A percentile compares a stretch with the other conserved stretches of the same genome.
Conservation (phyloP, 2,797 vertebrate species). For the Macroramphosus scolopax region DNA sequence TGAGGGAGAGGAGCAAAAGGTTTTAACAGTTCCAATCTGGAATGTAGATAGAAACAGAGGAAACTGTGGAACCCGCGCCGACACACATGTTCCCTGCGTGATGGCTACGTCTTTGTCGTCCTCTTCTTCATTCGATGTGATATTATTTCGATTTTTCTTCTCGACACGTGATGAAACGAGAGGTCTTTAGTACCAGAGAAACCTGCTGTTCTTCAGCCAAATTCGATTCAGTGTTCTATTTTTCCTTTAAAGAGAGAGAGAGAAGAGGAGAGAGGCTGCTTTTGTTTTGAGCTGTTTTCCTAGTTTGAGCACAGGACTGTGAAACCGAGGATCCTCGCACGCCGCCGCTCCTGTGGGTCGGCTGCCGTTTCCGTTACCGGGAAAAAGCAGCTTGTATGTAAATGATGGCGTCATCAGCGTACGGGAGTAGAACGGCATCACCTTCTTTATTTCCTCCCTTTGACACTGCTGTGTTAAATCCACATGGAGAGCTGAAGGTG, state of each 20-base stretch:
- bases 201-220: constrained; percentile 74
- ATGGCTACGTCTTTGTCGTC: constrained; percentile 26
- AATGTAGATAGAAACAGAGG: constrained; percentile 84
- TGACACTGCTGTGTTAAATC: too few species aligned
- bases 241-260: constrained; percentile 60
- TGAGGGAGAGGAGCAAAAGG: constrained; percentile 44
- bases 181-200: constrained; percentile 83
- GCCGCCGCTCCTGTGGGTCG: constrained; percentile 65
- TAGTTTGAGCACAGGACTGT: constrained; percentile 63
- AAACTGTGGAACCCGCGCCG: constrained; percentile 36
- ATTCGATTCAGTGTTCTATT: constrained; percentile 21
- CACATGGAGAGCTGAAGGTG: constrained; percentile 5
- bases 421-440: constrained; percentile 4
- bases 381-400: constrained; percentile 19
- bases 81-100: constrained; percentile 10
- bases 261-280: constrained; percentile 56
- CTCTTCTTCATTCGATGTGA: constrained; percentile 47
- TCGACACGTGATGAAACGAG: constrained; percentile 25
- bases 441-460: neutral
- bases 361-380: constrained; percentile 25
- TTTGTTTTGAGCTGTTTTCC: constrained; percentile 22
- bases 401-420: constrained; percentile 23
- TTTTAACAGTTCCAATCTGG: constrained; percentile 76
- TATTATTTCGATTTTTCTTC: constrained; percentile 31
- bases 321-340: constrained; percentile 64